These are phyloP conservation scores for Oostethus manadensis DNA, from an alignment of 2,113 vertebrate genomes.

Conservation along the genomic window DNA sequence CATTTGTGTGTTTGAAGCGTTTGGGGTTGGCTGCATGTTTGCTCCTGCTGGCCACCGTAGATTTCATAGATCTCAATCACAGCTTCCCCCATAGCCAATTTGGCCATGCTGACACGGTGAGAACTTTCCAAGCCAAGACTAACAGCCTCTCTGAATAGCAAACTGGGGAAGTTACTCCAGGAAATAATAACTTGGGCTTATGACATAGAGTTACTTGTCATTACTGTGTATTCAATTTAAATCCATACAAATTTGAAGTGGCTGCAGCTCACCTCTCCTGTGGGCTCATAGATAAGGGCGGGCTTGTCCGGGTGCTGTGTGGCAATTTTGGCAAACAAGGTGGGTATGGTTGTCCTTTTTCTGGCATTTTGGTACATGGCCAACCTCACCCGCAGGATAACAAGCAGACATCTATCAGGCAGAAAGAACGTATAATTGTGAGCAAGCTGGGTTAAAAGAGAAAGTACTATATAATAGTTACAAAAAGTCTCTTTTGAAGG, in stretches of 20 bases:
- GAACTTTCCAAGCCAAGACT: too few species aligned
- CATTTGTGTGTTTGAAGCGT: too few species aligned
- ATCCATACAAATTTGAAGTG: neutral
- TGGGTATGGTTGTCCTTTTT: conserved; percentile 68
- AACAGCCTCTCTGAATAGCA: too few species aligned
- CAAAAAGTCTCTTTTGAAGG: conserved; percentile 77
- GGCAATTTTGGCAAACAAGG: conserved; percentile 72
- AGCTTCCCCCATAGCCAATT: too few species aligned
- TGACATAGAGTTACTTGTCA: too few species aligned
- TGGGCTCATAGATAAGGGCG: conserved; percentile 78
- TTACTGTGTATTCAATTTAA: too few species aligned
- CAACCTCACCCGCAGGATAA: conserved; percentile 74
- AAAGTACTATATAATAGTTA: conserved; percentile 43
- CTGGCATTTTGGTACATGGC: conserved; percentile 62
- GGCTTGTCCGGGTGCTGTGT: conserved; percentile 70
- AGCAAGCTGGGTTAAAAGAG: neutral
- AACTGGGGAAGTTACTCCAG: too few species aligned
- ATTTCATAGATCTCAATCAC: too few species aligned
- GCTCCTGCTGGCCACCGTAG: too few species aligned
- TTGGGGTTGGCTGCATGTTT: too few species aligned
- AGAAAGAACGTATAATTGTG: neutral
- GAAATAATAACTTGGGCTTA: too few species aligned
- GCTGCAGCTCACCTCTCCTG: conserved; percentile 56
- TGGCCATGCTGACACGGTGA: too few species aligned
- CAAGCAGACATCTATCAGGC: conserved; percentile 66